Evolutionary conservation across 2,113 vertebrate genomes (phyloP).

Genomic region (Eudyptes chrysolophus): DNA sequence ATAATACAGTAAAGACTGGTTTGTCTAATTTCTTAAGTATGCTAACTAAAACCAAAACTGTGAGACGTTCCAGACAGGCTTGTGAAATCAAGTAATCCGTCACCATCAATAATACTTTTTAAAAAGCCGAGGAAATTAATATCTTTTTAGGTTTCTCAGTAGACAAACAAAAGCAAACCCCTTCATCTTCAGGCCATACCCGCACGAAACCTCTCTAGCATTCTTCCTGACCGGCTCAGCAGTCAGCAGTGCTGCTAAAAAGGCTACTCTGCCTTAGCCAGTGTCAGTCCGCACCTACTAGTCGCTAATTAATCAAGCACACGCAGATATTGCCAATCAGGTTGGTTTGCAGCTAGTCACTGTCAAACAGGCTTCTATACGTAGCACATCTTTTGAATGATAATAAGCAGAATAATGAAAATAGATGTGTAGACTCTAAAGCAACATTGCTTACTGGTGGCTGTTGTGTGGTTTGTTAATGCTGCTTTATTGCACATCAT

Average conservation of each 20-base stretch:
- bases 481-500: background rate
- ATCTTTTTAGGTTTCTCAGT: background rate
- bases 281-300: background rate
- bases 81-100: background rate
- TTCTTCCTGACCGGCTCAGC: background rate
- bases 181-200: background rate
- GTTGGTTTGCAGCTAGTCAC: background rate
- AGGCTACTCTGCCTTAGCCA: background rate
- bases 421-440: background rate
- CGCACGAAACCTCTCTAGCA: background rate
- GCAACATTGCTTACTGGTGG: background rate
- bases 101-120: background rate
- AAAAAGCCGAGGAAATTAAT: background rate
- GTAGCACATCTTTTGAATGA: background rate
- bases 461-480: background rate
- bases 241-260: background rate
- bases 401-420: background rate
- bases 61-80: background rate
- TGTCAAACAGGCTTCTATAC: background rate
- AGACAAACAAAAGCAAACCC: background rate
- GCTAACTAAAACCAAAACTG: background rate
- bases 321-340: background rate
- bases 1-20: background rate
- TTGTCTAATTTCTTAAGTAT: background rate
- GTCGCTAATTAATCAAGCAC: background rate